Base-by-base conservation (phyloP, 2,888 invertebrate genomes). In the Girardia tigrina region DNA sequence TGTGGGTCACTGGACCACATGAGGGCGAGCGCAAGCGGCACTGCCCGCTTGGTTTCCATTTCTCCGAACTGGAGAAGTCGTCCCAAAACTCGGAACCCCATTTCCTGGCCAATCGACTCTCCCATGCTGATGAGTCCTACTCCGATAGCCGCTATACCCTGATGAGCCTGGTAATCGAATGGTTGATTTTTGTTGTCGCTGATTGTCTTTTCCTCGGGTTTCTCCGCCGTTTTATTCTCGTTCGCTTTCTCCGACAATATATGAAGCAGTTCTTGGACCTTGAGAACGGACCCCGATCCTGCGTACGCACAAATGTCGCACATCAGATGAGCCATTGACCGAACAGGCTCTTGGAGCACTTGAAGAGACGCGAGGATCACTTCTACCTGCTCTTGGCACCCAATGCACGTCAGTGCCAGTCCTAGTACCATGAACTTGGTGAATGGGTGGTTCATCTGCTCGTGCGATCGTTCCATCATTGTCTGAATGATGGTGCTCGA, bases 191-290 rank as follows among this genome's bases (percentile, higher is more conserved):
- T n/a, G 28, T 23, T 23, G 16, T 78, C 0, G n/a, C n/a, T n/a
- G n/a, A n/a, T n/a, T 90, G 88, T 73, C 91, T 91, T 76, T 92
- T 73, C 71, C 23, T 71, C 71, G 14, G 26, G 26, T 23, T 29
- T 29, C 20, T 71, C 28, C 2, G 27, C 27, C 4, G 71, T n/a
- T 56, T 76, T 82, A 78, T 83, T 81, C 36, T 82, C 80, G 79
- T 97, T 94, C 82, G 94, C 94, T 85, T 98, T 97, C 84, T 98
- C 95, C 26, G 94, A 94, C 85, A 98, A 97, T 80, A 97, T 91
- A 84, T 98, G 97, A 77, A 98, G 86, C 82, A 99, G 87, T 83
- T 94, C 90, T 82, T 99, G 98, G 74, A 98, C 91, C 85, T 97
- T 94, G 6, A 99, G 88, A n/a, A 98, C 98, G 85, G 99, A 95